Conservation (phyloP, 2,888 invertebrate species). For the Acronicta aceris region DNA sequence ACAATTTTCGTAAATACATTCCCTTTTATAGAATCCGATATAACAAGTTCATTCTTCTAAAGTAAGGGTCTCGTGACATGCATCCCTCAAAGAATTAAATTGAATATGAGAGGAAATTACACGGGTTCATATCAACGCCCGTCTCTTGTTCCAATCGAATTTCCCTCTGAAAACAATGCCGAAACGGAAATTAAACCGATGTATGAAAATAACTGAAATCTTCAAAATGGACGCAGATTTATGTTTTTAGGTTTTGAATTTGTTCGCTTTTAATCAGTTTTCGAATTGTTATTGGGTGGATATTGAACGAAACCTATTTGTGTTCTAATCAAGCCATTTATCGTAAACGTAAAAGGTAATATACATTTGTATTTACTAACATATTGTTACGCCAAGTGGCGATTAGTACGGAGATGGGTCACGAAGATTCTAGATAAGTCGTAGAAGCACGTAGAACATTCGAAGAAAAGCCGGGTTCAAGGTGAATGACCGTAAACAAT, state of each 20-base stretch:
- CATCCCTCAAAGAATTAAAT: conserved; percentile 82
- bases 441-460: no score
- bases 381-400: no score
- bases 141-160: conserved; percentile 82
- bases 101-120: conserved; percentile 86
- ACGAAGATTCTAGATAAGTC: no score
- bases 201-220: conserved; percentile 78
- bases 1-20: conserved; percentile 70
- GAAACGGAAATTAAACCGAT: conserved; percentile 85
- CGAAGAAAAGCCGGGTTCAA: no score
- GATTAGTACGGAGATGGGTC: no score
- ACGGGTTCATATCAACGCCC: conserved; percentile 78
- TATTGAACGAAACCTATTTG: conserved; percentile 24
- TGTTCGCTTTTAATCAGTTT: conserved; percentile 42
- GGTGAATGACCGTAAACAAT: no score
- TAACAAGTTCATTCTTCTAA: conserved; percentile 67
- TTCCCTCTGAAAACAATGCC: conserved; percentile 84
- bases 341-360: conserved; percentile 8
- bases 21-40: conserved; percentile 65
- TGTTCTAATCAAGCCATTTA: conserved; percentile 16
- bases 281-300: conserved; percentile 26
- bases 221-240: conserved; percentile 71
- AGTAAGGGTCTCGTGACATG: conserved; percentile 70
- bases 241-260: conserved; percentile 58
- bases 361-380: conserved; percentile 18